Conservation (phyloP, 2,888 invertebrate genomes). For the Trissolcus brochymenae region DNA sequence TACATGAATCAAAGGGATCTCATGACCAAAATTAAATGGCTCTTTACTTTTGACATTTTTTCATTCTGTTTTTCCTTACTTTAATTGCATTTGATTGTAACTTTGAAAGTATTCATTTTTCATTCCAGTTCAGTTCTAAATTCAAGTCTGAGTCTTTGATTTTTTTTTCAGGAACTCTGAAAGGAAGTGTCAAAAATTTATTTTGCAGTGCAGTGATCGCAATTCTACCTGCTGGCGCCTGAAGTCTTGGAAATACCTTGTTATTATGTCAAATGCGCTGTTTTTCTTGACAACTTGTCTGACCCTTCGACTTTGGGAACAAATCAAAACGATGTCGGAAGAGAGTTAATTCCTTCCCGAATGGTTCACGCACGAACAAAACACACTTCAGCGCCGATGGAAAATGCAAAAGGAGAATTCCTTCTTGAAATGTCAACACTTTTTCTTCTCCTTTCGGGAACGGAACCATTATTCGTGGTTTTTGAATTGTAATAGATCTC, state of each 20-base stretch:
- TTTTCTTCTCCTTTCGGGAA: neutral
- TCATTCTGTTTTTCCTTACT: neutral
- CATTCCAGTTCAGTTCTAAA: neutral
- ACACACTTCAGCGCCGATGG: conserved; percentile 1
- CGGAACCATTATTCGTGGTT: neutral
- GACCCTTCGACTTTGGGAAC: conserved; percentile 19
- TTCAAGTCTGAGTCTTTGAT: neutral
- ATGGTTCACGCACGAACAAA: conserved; percentile 11
- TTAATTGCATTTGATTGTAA: no score
- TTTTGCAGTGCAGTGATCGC: conserved; percentile 15
- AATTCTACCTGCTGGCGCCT: conserved; percentile 44
- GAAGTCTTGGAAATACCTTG: conserved; percentile 48
- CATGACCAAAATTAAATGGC: no score
- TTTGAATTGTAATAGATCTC: neutral
- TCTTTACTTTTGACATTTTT: neutral
- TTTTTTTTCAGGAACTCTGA: neutral
- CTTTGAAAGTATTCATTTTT: neutral
- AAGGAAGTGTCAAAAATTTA: conserved; percentile 19
- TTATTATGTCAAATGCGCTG: conserved; percentile 37
- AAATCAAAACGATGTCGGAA: conserved; percentile 23
- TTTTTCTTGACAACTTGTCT: conserved; percentile 44
- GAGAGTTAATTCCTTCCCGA: conserved; percentile 28
- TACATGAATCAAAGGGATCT: neutral
- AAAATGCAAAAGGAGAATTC: conserved; percentile 8
- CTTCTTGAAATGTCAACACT: conserved; percentile 25